These are phyloP conservation scores for Oceanodroma leucorhoa DNA, from an alignment of 2,797 vertebrate genomes.

Conservation along the genomic window DNA sequence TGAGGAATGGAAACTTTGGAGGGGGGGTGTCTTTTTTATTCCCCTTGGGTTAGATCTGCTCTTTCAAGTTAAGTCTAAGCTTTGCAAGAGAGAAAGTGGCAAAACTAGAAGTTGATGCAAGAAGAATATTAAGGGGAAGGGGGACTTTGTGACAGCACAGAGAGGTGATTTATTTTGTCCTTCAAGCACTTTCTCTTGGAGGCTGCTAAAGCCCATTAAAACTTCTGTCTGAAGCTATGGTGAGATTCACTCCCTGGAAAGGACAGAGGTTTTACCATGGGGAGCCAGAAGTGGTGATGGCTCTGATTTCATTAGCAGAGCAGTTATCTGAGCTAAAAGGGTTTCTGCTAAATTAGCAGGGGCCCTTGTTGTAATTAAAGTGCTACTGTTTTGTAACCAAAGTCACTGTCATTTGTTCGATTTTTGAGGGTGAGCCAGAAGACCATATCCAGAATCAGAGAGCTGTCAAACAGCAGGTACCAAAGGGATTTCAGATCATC, in stretches of 20 bases:
- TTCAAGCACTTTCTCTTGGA: not conserved
- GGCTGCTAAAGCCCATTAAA: slow-evolving; percentile 45
- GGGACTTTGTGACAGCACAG: slow-evolving; percentile 20
- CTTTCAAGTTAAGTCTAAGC: not conserved
- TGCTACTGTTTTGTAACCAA: not conserved
- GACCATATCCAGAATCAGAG: not conserved
- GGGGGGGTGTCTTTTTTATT: not conserved
- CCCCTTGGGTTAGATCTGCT: not conserved
- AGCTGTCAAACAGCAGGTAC: not conserved
- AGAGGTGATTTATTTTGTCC: slow-evolving; percentile 41
- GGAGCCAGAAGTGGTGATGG: not conserved
- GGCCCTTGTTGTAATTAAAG: slow-evolving; percentile 7
- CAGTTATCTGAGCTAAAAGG: slow-evolving; percentile 30
- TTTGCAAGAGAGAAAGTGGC: not conserved
- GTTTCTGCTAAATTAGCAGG: slow-evolving; percentile 35
- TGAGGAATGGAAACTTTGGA: not conserved
- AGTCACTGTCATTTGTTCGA: not conserved
- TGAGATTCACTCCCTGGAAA: slow-evolving; percentile 9
- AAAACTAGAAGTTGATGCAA: not conserved
- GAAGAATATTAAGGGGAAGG: slow-evolving; percentile 35
- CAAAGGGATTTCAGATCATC: not conserved
- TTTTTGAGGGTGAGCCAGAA: not conserved
- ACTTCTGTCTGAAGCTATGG: not conserved
- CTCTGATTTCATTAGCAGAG: slow-evolving; percentile 41
- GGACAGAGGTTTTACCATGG: slow-evolving; percentile 17